phyloP scores from a whole-genome alignment of 2,888 invertebrate genomes.

The Megaustenia siamemsis region DNA sequence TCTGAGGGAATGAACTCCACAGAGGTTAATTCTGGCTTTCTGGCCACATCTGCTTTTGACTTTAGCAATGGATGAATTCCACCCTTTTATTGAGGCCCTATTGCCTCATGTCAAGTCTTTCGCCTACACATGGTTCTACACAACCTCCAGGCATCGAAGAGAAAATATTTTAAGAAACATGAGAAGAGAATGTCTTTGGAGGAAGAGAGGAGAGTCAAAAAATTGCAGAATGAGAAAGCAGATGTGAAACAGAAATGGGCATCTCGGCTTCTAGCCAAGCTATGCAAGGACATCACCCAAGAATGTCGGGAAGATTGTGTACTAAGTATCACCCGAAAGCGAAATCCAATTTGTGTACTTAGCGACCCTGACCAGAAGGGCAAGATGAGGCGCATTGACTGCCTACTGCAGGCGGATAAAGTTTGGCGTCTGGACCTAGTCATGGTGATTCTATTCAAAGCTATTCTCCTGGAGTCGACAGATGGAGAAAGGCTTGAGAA shows the following conservation, averaged over 20 bases:
- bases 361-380: slow-evolving; percentile 99
- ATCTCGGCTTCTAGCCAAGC: slow-evolving; percentile 95
- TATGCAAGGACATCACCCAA: slow-evolving; percentile 99
- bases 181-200: slow-evolving; percentile 99
- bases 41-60: slow-evolving; percentile 40
- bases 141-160: slow-evolving; percentile 99
- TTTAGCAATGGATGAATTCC: slow-evolving; percentile 82
- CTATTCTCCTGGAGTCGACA: slow-evolving; percentile 98
- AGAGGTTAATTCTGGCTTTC: slow-evolving; percentile 35
- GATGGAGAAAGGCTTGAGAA: slow-evolving; percentile 99
- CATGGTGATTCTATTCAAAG: slow-evolving; percentile 98
- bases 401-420: slow-evolving; percentile 99
- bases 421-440: slow-evolving; percentile 99
- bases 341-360: slow-evolving; percentile 97
- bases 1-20: slow-evolving; percentile 44
- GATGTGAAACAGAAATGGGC: slow-evolving; percentile 99
- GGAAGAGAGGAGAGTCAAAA: slow-evolving; percentile 98
- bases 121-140: slow-evolving; percentile 99
- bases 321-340: slow-evolving; percentile 91
- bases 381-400: slow-evolving; percentile 99
- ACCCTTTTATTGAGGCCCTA: slow-evolving; percentile 99
- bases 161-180: slow-evolving; percentile 99
- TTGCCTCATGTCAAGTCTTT: slow-evolving; percentile 99
- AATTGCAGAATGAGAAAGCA: slow-evolving; percentile 97
- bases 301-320: slow-evolving; percentile 99